Percentiles rank a stretch among this genome's conserved stretches.
Conservation (phyloP, 2,888 invertebrate species). For the Eudasyphora cyanicolor region DNA sequence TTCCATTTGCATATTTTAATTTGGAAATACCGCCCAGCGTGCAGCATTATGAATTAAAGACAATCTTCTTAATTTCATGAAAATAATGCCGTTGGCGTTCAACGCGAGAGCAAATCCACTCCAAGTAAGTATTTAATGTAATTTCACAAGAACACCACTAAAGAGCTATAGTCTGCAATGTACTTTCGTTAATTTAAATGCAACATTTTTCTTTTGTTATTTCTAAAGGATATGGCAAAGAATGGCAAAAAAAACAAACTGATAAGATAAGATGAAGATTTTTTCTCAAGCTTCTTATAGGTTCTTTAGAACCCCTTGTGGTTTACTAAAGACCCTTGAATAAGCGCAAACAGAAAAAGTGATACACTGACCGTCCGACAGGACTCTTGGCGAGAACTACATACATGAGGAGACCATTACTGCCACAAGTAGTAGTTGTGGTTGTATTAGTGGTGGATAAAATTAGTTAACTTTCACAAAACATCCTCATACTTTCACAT, state of each 20-base stretch:
- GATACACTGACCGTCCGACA: not conserved
- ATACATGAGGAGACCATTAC: not conserved
- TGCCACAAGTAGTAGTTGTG: not conserved
- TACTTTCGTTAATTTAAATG: not conserved
- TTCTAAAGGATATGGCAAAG: not conserved
- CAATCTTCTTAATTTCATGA: not conserved
- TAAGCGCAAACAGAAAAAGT: not conserved
- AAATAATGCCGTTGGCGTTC: not conserved
- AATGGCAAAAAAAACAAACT: too few relatives aligned
- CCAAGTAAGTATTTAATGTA: not conserved
- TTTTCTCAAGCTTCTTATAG: not conserved
- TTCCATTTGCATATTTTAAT: not conserved
- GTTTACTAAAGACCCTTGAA: not conserved
- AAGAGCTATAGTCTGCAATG: not conserved
- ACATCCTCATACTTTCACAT: not conserved
- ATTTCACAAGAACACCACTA: not conserved
- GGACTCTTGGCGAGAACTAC: not conserved
- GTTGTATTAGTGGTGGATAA: not conserved
- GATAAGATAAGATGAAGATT: not conserved
- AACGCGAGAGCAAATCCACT: not conserved
- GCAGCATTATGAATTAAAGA: not conserved
- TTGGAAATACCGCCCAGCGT: not conserved
- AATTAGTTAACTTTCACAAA: slow-evolving; percentile 30
- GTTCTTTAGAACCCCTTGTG: not conserved
- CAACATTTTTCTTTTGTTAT: not conserved